These are phyloP conservation scores for Apostichopus leukothele DNA, from an alignment of 53 echinoderm and acorn worm genomes.

Conservation along the genomic window DNA sequence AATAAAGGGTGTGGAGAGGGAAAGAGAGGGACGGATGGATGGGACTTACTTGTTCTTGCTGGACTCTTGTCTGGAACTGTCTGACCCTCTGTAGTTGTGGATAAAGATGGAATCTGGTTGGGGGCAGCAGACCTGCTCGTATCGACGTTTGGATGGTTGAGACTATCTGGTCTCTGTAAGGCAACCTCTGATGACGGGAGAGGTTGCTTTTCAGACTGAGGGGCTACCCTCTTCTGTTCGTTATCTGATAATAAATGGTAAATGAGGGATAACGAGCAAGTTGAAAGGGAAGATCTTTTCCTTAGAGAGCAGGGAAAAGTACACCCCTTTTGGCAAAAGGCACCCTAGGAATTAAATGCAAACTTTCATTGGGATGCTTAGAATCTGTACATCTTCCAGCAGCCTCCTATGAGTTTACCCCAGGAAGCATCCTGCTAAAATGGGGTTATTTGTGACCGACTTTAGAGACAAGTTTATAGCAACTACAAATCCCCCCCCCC, in stretches of 20 bases:
- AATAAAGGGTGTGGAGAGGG: neutral
- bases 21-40: neutral
- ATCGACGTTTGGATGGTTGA: neutral
- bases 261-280: no score
- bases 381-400: no score
- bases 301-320: no score
- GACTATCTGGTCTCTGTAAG: neutral
- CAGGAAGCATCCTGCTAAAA: no score
- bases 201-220: constrained; percentile 12
- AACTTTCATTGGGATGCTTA: no score
- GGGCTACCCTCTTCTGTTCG: constrained; percentile 19
- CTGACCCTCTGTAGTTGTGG: constrained; percentile 1
- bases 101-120: neutral
- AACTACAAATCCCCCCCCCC: no score
- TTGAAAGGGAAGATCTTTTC: no score
- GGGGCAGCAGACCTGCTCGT: neutral
- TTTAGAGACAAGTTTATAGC: no score
- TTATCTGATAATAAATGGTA: neutral
- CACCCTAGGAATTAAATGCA: no score
- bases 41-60: neutral
- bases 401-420: no score
- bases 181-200: constrained; percentile 2
- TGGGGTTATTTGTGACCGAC: no score
- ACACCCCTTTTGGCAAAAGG: no score
- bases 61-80: neutral